These are phyloP conservation scores for Empis stercorea DNA, from an alignment of 2,888 invertebrate genomes.

Conservation along the genomic window DNA sequence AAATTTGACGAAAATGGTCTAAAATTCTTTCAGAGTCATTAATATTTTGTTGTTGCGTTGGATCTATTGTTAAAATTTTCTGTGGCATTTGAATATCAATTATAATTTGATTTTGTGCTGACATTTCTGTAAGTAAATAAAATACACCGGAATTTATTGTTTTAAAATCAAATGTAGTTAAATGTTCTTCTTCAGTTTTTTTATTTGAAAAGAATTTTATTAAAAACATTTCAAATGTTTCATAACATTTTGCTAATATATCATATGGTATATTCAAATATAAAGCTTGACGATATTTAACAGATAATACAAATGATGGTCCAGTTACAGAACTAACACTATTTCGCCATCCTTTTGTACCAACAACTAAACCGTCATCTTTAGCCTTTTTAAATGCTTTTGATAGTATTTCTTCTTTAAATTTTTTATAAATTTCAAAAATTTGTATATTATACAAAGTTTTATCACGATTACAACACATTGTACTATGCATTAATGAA, in stretches of 20 bases:
- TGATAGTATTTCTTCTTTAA: slow-evolving; percentile 49
- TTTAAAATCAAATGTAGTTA: slow-evolving; percentile 23
- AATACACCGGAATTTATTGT: slow-evolving; percentile 39
- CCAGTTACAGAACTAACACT: slow-evolving; percentile 22
- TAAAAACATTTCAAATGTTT: slow-evolving; percentile 18
- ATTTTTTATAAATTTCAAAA: slow-evolving; percentile 58
- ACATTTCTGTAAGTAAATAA: slow-evolving; percentile 38
- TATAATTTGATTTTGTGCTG: slow-evolving; percentile 26
- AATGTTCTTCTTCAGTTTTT: slow-evolving; percentile 1
- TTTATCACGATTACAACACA: slow-evolving; percentile 48
- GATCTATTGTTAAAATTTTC: slow-evolving; percentile 32
- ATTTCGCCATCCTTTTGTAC: slow-evolving; percentile 22
- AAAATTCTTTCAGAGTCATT: slow-evolving; percentile 28
- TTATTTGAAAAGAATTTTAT: slow-evolving; percentile 10
- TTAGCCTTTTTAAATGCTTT: slow-evolving; percentile 47
- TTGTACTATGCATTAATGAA: slow-evolving; percentile 50
- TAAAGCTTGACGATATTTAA: slow-evolving; percentile 31
- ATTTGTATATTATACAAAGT: slow-evolving; percentile 51
- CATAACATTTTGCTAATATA: slow-evolving; percentile 21
- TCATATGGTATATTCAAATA: slow-evolving; percentile 24
- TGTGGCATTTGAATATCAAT: slow-evolving; percentile 24
- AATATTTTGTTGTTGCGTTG: slow-evolving; percentile 19
- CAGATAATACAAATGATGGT: slow-evolving; percentile 34
- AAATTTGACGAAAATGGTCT: slow-evolving; percentile 29
- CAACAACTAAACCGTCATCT: slow-evolving; percentile 44